These are phyloP conservation scores for Cheirogaleus major DNA, from an alignment of 2,797 vertebrate species.

Conservation along the genomic window DNA sequence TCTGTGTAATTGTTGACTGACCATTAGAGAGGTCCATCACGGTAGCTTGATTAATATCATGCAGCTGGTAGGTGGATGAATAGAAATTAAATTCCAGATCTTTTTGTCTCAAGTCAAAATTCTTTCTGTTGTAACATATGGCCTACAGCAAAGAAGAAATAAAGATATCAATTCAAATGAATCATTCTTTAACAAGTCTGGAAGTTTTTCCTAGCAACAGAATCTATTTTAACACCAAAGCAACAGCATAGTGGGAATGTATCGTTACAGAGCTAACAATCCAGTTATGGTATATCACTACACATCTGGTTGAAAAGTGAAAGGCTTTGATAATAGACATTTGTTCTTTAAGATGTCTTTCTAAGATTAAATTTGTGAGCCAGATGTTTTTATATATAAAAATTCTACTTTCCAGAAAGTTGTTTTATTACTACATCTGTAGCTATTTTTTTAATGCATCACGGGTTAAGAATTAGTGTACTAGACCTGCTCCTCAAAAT, in stretches of 20 bases:
- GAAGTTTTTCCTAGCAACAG: conserved; percentile 49
- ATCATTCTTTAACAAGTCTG: conserved; percentile 58
- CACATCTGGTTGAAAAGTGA: not conserved
- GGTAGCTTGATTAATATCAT: conserved; percentile 43
- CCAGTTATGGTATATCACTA: not conserved
- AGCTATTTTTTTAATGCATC: not conserved
- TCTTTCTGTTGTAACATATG: conserved; percentile 64
- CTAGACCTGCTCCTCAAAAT: not conserved
- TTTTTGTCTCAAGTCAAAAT: conserved; percentile 43
- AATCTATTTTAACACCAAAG: conserved; percentile 30
- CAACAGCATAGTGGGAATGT: not conserved
- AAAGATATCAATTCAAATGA: conserved; percentile 67
- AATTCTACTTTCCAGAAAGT: not conserved
- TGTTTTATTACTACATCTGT: not conserved
- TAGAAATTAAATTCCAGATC: conserved; percentile 54
- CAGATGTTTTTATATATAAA: not conserved
- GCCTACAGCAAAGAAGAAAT: conserved; percentile 50
- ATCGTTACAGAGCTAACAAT: not conserved
- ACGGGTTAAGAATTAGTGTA: not conserved
- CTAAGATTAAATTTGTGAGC: not conserved
- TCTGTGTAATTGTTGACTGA: conserved; percentile 16
- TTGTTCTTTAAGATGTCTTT: not conserved
- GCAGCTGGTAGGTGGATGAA: conserved; percentile 51
- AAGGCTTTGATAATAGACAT: not conserved
- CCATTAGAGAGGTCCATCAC: not conserved